Evolutionary conservation across 2,888 invertebrate genomes (phyloP).

Genomic region (Cheilosia impressa): DNA sequence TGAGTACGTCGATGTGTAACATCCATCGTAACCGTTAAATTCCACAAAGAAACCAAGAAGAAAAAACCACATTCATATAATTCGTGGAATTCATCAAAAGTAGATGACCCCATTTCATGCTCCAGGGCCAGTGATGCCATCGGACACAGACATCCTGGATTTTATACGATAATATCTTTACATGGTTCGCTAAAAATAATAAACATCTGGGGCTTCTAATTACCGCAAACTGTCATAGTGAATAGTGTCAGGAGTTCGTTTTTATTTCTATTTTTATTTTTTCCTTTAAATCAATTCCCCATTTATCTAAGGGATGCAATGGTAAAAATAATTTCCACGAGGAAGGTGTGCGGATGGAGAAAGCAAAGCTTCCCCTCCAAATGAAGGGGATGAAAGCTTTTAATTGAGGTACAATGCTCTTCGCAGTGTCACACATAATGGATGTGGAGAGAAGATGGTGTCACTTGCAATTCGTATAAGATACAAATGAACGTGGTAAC

Average conservation of each 20-base stretch:
- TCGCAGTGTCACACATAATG: slow-evolving; percentile 40
- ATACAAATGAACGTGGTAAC: slow-evolving; percentile 57
- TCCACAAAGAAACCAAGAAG: slow-evolving; percentile 48
- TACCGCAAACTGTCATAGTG: slow-evolving; percentile 38
- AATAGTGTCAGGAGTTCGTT: slow-evolving; percentile 24
- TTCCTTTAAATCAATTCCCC: slow-evolving; percentile 41
- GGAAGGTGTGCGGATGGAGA: slow-evolving; percentile 30
- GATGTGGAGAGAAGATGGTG: slow-evolving; percentile 43
- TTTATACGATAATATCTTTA: slow-evolving; percentile 16
- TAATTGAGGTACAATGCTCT: slow-evolving; percentile 63
- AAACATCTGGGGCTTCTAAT: slow-evolving; percentile 4
- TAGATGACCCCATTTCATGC: slow-evolving; percentile 63
- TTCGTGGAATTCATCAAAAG: slow-evolving; percentile 65
- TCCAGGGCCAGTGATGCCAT: slow-evolving; percentile 45
- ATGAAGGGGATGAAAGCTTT: slow-evolving; percentile 42
- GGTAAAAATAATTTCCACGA: slow-evolving; percentile 33
- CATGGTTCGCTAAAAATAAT: slow-evolving; percentile 7
- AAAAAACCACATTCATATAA: slow-evolving; percentile 40
- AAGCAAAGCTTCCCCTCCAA: slow-evolving; percentile 49
- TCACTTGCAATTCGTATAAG: slow-evolving; percentile 61
- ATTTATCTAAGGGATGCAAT: slow-evolving; percentile 50
- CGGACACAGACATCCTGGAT: slow-evolving; percentile 60
- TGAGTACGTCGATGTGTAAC: slow-evolving; percentile 48
- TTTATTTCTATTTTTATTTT: neutral
- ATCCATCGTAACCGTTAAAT: slow-evolving; percentile 49